These are phyloP conservation scores for Drosophila subquinaria DNA, from an alignment of 2,888 invertebrate genomes.

Conservation along the genomic window DNA sequence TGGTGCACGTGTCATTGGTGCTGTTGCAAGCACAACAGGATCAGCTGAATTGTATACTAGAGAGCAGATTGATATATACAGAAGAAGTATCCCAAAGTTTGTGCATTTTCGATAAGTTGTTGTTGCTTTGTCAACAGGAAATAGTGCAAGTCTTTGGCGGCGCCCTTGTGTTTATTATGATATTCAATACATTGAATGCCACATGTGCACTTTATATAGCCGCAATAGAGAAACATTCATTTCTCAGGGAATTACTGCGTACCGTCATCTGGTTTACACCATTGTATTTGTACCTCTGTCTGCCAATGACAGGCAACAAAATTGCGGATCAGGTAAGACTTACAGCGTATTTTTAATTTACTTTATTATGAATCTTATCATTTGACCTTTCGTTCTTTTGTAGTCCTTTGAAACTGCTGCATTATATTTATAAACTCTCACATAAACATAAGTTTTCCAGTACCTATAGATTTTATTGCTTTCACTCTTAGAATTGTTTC, in stretches of 20 bases:
- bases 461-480: no score
- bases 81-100: background rate
- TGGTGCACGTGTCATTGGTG: constrained; percentile 17
- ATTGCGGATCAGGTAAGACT: constrained; percentile 23
- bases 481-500: no score
- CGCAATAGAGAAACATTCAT: background rate
- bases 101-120: constrained; percentile 3
- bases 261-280: constrained; percentile 9
- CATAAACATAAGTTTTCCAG: no score
- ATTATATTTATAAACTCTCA: no score
- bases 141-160: constrained; percentile 12
- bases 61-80: background rate
- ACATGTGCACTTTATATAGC: constrained; percentile 2
- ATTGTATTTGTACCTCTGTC: background rate
- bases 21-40: constrained; percentile 18
- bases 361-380: no score
- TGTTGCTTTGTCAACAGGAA: constrained; percentile 19
- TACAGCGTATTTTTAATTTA: background rate
- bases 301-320: constrained; percentile 23
- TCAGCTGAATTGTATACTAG: constrained; percentile 1
- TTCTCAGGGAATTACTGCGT: background rate
- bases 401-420: no score
- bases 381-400: no score
- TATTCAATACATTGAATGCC: constrained; percentile 12
- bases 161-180: constrained; percentile 2